Evolutionary conservation across 1,140 invertebrate genomes (phyloP).

Genomic region (Halictus rubicundus): DNA sequence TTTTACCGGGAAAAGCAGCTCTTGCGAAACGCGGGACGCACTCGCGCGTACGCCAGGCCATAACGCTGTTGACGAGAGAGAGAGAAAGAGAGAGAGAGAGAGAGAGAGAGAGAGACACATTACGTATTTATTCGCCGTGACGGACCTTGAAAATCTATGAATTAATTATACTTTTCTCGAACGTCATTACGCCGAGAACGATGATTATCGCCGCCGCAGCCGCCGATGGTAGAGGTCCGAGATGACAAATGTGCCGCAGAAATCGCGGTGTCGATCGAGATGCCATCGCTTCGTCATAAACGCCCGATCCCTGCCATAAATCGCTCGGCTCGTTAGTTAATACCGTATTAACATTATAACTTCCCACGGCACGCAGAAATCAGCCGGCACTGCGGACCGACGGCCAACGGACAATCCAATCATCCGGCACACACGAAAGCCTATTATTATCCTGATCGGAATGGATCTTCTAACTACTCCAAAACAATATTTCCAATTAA

Average conservation of each 20-base stretch:
- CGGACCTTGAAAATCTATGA: conserved; percentile 48
- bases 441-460: conserved; percentile 17
- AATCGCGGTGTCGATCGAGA: conserved; percentile 15
- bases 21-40: conserved; percentile 18
- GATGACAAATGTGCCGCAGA: conserved; percentile 38
- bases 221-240: not conserved
- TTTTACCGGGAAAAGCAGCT: conserved; percentile 12
- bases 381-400: not conserved
- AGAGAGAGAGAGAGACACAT: conserved; percentile 44
- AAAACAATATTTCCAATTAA: not conserved
- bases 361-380: conserved; percentile 4
- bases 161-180: conserved; percentile 37
- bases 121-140: conserved; percentile 41
- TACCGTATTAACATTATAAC: conserved; percentile 33
- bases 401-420: not conserved
- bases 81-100: conserved; percentile 44
- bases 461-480: not conserved
- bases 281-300: conserved; percentile 18
- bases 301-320: conserved; percentile 5
- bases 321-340: conserved; percentile 38
- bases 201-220: conserved; percentile 22
- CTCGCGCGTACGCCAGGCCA: not conserved
- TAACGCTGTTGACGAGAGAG: conserved; percentile 41
- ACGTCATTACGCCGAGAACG: conserved; percentile 12
- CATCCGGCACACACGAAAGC: not conserved